phyloP scores from a whole-genome alignment of 2,113 vertebrate species.

The Ptilorrhoa leucosticta region DNA sequence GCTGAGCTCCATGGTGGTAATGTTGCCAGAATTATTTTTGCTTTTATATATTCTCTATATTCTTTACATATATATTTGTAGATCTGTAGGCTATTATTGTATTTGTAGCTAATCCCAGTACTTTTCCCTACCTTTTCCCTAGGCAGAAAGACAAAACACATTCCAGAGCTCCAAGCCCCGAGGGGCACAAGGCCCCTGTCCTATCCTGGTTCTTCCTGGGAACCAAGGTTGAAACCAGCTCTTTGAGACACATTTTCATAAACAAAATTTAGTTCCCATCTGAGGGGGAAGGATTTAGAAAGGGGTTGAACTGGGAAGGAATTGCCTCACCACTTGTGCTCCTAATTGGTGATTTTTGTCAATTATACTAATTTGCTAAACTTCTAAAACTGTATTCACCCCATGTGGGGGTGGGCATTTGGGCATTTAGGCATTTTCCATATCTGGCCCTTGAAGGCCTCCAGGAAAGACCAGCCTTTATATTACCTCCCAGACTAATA shows the following conservation, averaged over 20 bases:
- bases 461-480: neutral
- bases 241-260: neutral
- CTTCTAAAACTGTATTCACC: neutral
- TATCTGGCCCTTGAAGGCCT: neutral
- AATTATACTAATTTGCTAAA: neutral
- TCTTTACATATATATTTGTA: neutral
- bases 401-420: neutral
- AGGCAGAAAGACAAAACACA: neutral
- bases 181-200: neutral
- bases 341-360: neutral
- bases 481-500: neutral
- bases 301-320: neutral
- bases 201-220: neutral
- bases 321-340: neutral
- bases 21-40: neutral
- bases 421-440: neutral
- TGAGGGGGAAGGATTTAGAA: neutral
- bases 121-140: neutral
- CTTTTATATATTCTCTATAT: neutral
- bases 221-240: neutral
- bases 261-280: neutral
- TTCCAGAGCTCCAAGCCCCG: accelerated
- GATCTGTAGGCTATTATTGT: neutral
- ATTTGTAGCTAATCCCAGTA: neutral
- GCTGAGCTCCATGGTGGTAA: neutral